These are phyloP conservation scores for Myathropa florea DNA, from an alignment of 2,888 invertebrate genomes.

Conservation along the genomic window DNA sequence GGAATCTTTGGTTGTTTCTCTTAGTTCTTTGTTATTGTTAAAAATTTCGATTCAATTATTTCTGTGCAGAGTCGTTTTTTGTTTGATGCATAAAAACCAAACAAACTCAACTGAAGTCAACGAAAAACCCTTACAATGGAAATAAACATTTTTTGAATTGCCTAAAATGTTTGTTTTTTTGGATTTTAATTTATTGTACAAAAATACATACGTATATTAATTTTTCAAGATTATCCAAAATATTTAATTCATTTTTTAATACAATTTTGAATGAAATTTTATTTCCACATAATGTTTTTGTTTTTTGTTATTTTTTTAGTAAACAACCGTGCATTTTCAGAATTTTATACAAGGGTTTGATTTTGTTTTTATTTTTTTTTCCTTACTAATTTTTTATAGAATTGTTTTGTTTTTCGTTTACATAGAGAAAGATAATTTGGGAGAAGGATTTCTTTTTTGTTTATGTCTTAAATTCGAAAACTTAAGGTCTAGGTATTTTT, in stretches of 20 bases:
- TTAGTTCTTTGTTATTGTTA: constrained; percentile 7
- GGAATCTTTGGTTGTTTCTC: constrained; percentile 39
- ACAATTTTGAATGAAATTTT: constrained; percentile 47
- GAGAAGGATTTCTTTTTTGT: constrained; percentile 25
- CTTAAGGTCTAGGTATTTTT: constrained; percentile 21
- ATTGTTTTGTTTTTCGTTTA: constrained; percentile 35
- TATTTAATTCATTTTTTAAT: constrained; percentile 30
- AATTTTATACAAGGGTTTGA: constrained; percentile 64
- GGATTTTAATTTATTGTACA: constrained; percentile 58
- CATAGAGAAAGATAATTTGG: constrained; percentile 35
- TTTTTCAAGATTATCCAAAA: constrained; percentile 65
- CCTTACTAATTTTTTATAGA: background rate
- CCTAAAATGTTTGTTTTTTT: constrained; percentile 37
- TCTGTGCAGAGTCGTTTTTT: constrained; percentile 29
- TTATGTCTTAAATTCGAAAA: constrained; percentile 51
- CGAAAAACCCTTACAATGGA: background rate
- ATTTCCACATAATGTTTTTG: constrained; percentile 48
- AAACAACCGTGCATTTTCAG: constrained; percentile 72
- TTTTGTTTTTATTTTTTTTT: constrained; percentile 35
- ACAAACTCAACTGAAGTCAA: no score
- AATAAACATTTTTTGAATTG: constrained; percentile 29
- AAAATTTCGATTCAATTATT: background rate
- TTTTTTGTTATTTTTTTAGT: constrained; percentile 55
- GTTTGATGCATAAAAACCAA: background rate
- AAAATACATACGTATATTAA: constrained; percentile 68